Percentiles rank a stretch among this genome's conserved stretches.
These are phyloP conservation scores for Siderastrea radians DNA, from an alignment of 92 coral and sea anemone genomes.

Conservation along the genomic window DNA sequence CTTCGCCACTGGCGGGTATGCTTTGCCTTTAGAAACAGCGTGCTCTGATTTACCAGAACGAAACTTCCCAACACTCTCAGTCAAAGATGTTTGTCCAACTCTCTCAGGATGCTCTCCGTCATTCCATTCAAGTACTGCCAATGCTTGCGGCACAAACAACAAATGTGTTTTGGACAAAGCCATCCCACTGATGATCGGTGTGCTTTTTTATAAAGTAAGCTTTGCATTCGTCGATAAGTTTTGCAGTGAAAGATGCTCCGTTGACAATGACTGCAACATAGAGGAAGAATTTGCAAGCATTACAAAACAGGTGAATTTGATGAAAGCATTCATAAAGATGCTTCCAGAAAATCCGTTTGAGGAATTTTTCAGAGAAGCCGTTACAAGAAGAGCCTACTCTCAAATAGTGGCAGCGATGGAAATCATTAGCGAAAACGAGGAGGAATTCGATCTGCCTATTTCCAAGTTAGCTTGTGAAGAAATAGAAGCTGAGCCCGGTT, in stretches of 20 bases:
- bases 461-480: conserved; percentile 40
- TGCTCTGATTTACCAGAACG: conserved; percentile 14
- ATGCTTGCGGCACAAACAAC: conserved; percentile 56
- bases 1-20: neutral
- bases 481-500: conserved; percentile 33
- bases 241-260: conserved; percentile 23
- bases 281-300: conserved; percentile 28
- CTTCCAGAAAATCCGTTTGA: neutral
- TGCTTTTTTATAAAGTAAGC: conserved; percentile 56
- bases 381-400: conserved; percentile 47
- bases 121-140: conserved; percentile 29
- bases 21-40: conserved; percentile 41
- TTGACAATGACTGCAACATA: conserved; percentile 25
- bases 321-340: conserved; percentile 38
- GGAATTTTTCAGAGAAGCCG: conserved; percentile 47
- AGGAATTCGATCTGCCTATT: conserved; percentile 19
- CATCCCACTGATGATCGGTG: conserved; percentile 63
- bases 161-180: conserved; percentile 67
- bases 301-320: conserved; percentile 8
- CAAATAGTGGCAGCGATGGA: conserved; percentile 34
- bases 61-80: conserved; percentile 39
- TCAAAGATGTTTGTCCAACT: conserved; percentile 64
- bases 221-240: conserved; percentile 32
- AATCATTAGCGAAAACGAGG: conserved; percentile 26
- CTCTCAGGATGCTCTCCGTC: conserved; percentile 38